phyloP scores from a whole-genome alignment of 2,888 invertebrate species.

The Psylliodes chrysocephalus region DNA sequence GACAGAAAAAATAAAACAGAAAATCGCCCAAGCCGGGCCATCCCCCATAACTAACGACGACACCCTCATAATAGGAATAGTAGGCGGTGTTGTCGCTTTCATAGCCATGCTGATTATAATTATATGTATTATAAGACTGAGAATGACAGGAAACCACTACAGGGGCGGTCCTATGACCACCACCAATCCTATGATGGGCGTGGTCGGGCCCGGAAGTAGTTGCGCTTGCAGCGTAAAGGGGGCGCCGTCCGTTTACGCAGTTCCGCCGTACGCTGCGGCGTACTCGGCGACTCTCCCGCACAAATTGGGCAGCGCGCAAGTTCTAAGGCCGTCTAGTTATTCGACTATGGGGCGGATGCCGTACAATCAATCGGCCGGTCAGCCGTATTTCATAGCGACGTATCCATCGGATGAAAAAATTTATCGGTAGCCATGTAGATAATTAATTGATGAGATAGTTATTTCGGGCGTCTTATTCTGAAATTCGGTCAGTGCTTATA shows the following conservation, averaged over 20 bases:
- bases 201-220: constrained; percentile 67
- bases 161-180: constrained; percentile 75
- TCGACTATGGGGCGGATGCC: constrained; percentile 72
- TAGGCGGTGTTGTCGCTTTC: constrained; percentile 91
- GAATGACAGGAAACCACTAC: constrained; percentile 74
- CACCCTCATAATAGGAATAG: constrained; percentile 94
- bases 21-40: constrained; percentile 69
- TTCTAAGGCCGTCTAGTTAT: constrained; percentile 57
- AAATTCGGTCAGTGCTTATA: no score
- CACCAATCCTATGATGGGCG: constrained; percentile 62
- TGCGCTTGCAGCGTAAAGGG: constrained; percentile 67
- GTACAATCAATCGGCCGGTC: constrained; percentile 64
- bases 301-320: constrained; percentile 67
- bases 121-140: constrained; percentile 83
- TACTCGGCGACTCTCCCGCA: constrained; percentile 75
- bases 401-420: constrained; percentile 74
- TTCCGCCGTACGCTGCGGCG: constrained; percentile 68
- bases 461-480: no score
- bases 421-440: constrained; percentile 66
- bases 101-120: constrained; percentile 88
- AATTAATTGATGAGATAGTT: neutral
- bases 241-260: constrained; percentile 67
- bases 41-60: constrained; percentile 83
- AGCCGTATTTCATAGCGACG: constrained; percentile 71
- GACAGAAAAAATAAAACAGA: constrained; percentile 69